These are phyloP conservation scores for Parauchenoglanis punctatus DNA, from an alignment of 2,797 vertebrate species.

Conservation along the genomic window DNA sequence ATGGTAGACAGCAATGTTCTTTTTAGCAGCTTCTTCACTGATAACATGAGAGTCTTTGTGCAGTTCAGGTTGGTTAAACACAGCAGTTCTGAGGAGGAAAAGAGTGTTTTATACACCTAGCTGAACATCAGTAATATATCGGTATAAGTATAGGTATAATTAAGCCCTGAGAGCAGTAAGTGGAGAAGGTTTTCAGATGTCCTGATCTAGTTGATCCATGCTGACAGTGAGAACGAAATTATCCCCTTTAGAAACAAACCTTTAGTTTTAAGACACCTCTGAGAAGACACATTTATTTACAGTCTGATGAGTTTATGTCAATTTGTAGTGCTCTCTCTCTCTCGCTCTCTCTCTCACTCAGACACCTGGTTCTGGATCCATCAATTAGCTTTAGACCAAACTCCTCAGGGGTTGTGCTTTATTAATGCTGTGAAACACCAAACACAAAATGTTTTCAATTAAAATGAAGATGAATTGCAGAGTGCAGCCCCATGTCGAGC, in stretches of 20 bases:
- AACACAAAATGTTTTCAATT: conserved; percentile 76
- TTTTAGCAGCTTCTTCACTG: background rate
- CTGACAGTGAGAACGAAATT: background rate
- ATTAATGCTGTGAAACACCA: conserved; percentile 68
- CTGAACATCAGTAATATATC: conserved; percentile 24
- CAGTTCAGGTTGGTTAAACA: conserved; percentile 15
- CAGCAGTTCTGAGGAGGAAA: conserved; percentile 7
- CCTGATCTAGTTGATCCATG: background rate
- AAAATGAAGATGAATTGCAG: conserved; percentile 72
- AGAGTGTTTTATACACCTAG: conserved; percentile 22
- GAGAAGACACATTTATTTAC: conserved; percentile 15
- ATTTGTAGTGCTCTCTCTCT: conserved; percentile 13
- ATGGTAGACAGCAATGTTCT: background rate
- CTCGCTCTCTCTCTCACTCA: conserved; percentile 10
- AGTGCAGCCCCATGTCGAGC: conserved; percentile 51
- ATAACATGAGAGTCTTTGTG: conserved; percentile 11
- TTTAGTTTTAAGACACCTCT: background rate
- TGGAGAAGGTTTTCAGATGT: conserved; percentile 18
- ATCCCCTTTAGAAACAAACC: background rate
- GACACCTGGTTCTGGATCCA: conserved; percentile 47
- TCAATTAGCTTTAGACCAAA: conserved; percentile 66
- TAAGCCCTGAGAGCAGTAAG: conserved; percentile 17
- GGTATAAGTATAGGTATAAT: conserved; percentile 50
- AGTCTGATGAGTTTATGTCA: conserved; percentile 14
- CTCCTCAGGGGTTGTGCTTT: conserved; percentile 63